phyloP scores from a whole-genome alignment of 2,888 invertebrate genomes.

The Hipparchia sbordonii region DNA sequence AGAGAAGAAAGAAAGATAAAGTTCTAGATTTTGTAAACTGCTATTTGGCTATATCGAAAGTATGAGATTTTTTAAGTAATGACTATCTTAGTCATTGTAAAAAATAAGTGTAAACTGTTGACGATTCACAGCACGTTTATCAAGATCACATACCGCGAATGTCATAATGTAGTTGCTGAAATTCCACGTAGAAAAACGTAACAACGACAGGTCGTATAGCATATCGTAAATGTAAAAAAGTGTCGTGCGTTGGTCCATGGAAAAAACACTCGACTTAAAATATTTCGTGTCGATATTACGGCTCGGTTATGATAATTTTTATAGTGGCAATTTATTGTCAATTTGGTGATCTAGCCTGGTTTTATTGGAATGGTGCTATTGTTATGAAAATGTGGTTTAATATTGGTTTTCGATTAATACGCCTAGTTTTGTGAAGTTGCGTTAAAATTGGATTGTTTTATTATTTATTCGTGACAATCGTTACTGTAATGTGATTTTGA shows the following conservation, averaged over 20 bases:
- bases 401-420: conserved; percentile 18
- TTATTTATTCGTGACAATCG: conserved; percentile 6
- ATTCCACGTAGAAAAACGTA: no score
- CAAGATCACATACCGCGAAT: no score
- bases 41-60: no score
- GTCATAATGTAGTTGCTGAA: no score
- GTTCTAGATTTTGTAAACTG: no score
- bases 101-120: no score
- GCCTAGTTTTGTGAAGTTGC: conserved; percentile 13
- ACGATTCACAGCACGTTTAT: no score
- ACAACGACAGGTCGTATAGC: no score
- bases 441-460: conserved; percentile 10
- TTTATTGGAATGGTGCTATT: conserved; percentile 20
- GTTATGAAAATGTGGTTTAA: conserved; percentile 22
- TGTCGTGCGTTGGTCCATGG: background rate
- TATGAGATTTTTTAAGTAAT: no score
- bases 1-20: no score
- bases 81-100: no score
- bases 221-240: background rate
- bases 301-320: conserved; percentile 25
- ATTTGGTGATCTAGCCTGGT: conserved; percentile 24
- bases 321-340: conserved; percentile 24
- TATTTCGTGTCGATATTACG: conserved; percentile 19
- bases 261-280: conserved; percentile 10
- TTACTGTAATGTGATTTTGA: background rate